phyloP scores from a whole-genome alignment of 2,888 invertebrate genomes.

The Dermolepida albohirtum region DNA sequence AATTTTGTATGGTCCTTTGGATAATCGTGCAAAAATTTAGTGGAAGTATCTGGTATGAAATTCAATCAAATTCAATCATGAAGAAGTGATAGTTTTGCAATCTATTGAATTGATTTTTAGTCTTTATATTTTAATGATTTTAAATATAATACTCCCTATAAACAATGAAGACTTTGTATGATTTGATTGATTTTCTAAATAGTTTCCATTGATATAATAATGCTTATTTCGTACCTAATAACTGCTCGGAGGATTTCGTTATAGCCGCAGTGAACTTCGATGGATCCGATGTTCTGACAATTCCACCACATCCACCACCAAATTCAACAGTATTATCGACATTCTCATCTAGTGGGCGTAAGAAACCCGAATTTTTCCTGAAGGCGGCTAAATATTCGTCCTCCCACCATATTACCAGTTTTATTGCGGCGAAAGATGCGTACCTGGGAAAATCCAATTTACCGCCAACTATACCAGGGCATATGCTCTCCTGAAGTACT shows the following conservation, averaged over 20 bases:
- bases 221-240: slow-evolving; percentile 68
- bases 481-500: slow-evolving; percentile 82
- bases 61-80: no score
- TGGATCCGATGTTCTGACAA: slow-evolving; percentile 82
- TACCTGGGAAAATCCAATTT: slow-evolving; percentile 84
- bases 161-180: no score
- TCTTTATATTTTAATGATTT: no score
- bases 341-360: slow-evolving; percentile 51
- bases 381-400: slow-evolving; percentile 84
- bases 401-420: slow-evolving; percentile 89
- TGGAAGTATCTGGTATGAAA: no score
- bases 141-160: no score
- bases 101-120: no score
- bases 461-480: slow-evolving; percentile 84
- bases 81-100: no score
- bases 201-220: no score
- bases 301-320: slow-evolving; percentile 67
- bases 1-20: no score
- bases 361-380: slow-evolving; percentile 72
- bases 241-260: slow-evolving; percentile 78
- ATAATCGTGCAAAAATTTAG: no score
- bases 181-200: no score
- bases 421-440: slow-evolving; percentile 86
- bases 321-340: slow-evolving; percentile 65
- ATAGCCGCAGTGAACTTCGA: slow-evolving; percentile 78